These are phyloP conservation scores for Hydropsyche betteni DNA, from an alignment of 2,888 invertebrate species.

Conservation along the genomic window DNA sequence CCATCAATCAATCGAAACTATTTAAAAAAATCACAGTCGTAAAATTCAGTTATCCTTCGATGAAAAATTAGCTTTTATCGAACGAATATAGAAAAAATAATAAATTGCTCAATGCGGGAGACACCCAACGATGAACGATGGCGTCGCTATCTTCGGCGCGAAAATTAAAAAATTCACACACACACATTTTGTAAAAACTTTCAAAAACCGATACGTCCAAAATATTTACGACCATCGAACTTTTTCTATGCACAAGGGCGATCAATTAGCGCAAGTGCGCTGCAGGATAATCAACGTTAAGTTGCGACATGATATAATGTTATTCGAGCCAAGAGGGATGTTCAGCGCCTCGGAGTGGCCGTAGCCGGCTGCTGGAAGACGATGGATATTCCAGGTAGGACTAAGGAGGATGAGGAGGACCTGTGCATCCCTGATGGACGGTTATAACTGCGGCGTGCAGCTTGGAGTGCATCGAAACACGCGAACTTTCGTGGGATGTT, in stretches of 20 bases:
- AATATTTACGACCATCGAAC: no score
- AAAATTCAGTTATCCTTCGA: no score
- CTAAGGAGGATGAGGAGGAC: not conserved
- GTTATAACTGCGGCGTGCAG: constrained; percentile 15
- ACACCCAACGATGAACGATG: no score
- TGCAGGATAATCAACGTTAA: constrained; percentile 34
- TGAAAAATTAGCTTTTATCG: no score
- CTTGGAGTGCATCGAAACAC: not conserved
- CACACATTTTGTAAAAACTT: no score
- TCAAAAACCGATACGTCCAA: no score
- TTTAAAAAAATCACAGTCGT: not conserved
- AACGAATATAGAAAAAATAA: no score
- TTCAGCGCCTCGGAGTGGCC: not conserved
- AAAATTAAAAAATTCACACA: no score
- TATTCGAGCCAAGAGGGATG: constrained; percentile 31
- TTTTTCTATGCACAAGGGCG: not conserved
- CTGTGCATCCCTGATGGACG: constrained; percentile 27
- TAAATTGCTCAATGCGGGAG: no score
- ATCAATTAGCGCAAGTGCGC: constrained; percentile 12
- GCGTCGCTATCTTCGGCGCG: no score
- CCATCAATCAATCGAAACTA: constrained; percentile 14
- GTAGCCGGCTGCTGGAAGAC: constrained; percentile 7
- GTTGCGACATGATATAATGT: constrained; percentile 38
- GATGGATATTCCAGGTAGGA: constrained; percentile 15
- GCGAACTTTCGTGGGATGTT: constrained; percentile 5